phyloP scores from a whole-genome alignment of 2,797 vertebrate species.

The Sparidentex hasta region DNA sequence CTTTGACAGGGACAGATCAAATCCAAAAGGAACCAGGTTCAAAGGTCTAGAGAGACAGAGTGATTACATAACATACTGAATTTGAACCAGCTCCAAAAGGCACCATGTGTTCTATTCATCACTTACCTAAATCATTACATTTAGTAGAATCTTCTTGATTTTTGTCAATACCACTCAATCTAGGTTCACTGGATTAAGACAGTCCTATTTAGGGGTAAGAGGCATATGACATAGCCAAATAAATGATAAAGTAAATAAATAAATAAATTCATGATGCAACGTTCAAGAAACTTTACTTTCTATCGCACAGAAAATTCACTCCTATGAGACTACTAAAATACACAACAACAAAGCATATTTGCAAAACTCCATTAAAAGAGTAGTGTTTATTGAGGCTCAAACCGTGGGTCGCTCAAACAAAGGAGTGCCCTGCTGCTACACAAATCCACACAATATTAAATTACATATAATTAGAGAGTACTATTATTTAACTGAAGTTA shows the following conservation, averaged over 20 bases:
- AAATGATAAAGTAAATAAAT: background rate
- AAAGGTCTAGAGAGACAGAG: slow-evolving; percentile 26
- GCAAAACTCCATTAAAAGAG: too few species aligned
- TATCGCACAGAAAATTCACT: too few species aligned
- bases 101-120: background rate
- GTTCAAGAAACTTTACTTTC: too few species aligned
- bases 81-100: slow-evolving; percentile 16
- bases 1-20: background rate
- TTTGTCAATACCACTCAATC: background rate
- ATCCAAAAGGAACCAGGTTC: slow-evolving; percentile 15
- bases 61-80: slow-evolving; percentile 26
- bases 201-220: background rate
- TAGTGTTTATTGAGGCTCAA: too few species aligned
- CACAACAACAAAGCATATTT: too few species aligned
- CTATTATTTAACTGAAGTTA: background rate
- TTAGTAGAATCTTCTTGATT: background rate
- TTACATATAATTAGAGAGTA: background rate
- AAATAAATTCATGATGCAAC: background rate
- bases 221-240: background rate
- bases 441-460: background rate
- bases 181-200: background rate
- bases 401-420: too few species aligned
- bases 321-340: too few species aligned
- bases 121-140: background rate
- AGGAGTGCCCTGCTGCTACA: too few species aligned